Base-by-base conservation (phyloP, 2,888 invertebrate species). In the Temnothorax ravouxi region DNA sequence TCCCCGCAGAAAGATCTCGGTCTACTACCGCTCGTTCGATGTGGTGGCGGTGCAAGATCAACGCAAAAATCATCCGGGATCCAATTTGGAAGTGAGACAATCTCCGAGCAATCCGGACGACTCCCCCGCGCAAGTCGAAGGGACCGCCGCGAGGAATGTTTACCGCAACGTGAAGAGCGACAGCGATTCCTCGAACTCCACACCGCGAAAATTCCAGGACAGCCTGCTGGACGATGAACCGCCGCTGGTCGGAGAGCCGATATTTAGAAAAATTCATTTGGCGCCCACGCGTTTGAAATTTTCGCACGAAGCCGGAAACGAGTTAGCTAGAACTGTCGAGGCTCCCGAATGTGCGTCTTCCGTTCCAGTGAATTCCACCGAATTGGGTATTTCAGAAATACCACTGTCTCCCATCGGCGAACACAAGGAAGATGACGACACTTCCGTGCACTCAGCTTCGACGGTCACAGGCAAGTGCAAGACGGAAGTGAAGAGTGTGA, bases 11-110 rank as follows among this genome's bases (percentile, higher is more conserved):
- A 94, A 94, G 74, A 59, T 91, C 5, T 93, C 93, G 0, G 93
- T 94, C 44, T 94, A 91, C 74, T 89, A 90, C 47, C 91, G 93
- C 9, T 91, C 93, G 5, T 93, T 93, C 87, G 93, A 94, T 50
- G 80, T 93, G 47, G 86, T 86, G 59, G 38, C 69, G 1, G 52
- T 86, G 54, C 47, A 50, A 44, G 77, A 82, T 59, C 74, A 21
- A 4, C 34, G 66, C 18, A 83, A 61, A 2, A 67, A 66, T 18
- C 61, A 44, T 3, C 9, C 72, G 38, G 8, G 50, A 76, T 18
- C 62, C 18, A 34, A 11, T 79, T n/a, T 71, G 18, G 81, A 86
- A 25, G 80, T 86, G 9, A 85, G 67, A 25, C 84, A 88, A 6
- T 87, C 88, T 4, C 83, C 85, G 64, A 89, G 88, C 72, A 86